phyloP scores from a whole-genome alignment of 2,797 vertebrate species.

The Aythya fuligula region DNA sequence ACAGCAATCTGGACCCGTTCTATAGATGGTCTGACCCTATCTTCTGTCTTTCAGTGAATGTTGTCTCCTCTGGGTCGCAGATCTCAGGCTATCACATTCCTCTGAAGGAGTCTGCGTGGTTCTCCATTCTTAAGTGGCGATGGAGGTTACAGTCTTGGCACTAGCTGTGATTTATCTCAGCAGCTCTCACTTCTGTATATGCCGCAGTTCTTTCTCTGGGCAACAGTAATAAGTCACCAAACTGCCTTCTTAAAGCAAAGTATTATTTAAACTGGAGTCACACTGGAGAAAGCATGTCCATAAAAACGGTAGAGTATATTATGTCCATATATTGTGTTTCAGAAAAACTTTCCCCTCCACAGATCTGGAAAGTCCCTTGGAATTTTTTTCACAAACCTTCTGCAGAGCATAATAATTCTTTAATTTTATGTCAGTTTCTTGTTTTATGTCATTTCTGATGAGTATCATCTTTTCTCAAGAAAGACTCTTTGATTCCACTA shows the following conservation, averaged over 20 bases:
- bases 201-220: background rate
- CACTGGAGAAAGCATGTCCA: background rate
- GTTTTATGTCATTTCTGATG: background rate
- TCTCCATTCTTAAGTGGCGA: background rate
- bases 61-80: background rate
- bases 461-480: background rate
- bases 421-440: background rate
- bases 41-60: background rate
- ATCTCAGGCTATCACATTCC: background rate
- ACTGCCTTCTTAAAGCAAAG: background rate
- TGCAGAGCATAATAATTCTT: background rate
- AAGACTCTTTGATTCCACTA: background rate
- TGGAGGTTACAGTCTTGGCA: background rate
- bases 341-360: background rate
- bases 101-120: background rate
- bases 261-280: slow-evolving; percentile 1
- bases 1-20: background rate
- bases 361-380: background rate
- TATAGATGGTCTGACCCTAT: background rate
- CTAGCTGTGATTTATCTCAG: background rate
- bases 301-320: slow-evolving; percentile 3
- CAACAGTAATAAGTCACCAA: background rate
- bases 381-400: background rate
- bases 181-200: background rate
- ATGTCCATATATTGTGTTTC: background rate